Evolutionary conservation across 1,140 invertebrate species (phyloP), one percentile per base, ranked within the genome.

Genomic region (Steinernema feltiae): DNA sequence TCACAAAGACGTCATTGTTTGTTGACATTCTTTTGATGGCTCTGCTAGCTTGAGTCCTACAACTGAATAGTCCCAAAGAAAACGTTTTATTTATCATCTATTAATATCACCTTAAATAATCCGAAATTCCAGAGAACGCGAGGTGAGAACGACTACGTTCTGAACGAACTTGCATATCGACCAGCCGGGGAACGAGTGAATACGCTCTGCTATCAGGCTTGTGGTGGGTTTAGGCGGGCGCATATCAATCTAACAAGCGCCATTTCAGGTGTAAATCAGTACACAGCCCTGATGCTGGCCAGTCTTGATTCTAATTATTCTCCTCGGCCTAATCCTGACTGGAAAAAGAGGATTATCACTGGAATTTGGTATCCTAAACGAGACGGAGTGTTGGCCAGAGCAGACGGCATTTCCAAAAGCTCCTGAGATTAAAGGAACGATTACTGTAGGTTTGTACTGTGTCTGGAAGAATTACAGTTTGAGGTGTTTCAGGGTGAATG

Each of bases 201-300:
- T 27, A 12, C 53, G 2, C 53, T 63, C 24, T 63, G 53, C 24
- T 63, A 63, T 63, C 12, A 63, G 3, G 53, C 53, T n/a, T 63
- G 53, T 63, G 53, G 53, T 63, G 53, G 3, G 7, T n/a, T n/a
- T 46, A n/a, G 41, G n/a, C n/a, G n/a, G 41, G 53, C 53, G 3
- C 53, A 63, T n/a, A 12, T n/a, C 7, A n/a, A 63, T 15, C 15
- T n/a, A 3, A 7, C 7, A 63, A 63, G 24, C 24, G 12, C 53
- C 53, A 63, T 63, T 63, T 63, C 35, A 63, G 53, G 53, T 17
- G 53, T 63, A 12, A 63, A 63, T 27, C 53, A 63, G 53, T 63
- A 63, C 53, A 63, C 53, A n/a, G 53, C 53, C 24, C 53, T 63
- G 24, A 63, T 63, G 7, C 24, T 63, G 53, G 53, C 53, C 53